Conservation (phyloP, 92 coral and sea anemone genomes). For the Epizoanthus stellaris region DNA sequence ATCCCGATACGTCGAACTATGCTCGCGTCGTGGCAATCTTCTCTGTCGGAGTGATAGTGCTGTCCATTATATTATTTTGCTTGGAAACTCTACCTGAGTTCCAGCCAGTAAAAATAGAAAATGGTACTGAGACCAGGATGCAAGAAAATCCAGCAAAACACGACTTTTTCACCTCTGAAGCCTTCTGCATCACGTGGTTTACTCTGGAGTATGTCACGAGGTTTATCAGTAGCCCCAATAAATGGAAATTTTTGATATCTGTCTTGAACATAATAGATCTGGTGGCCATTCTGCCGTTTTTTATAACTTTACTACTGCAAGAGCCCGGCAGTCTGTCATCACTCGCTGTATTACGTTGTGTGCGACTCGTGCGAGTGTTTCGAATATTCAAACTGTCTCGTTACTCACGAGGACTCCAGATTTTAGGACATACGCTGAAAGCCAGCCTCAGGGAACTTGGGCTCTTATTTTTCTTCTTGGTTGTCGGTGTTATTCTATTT, state of each 20-base stretch:
- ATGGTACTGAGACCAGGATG: conserved; percentile 12
- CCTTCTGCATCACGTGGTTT: conserved; percentile 94
- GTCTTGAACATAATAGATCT: conserved; percentile 90
- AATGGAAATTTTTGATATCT: conserved; percentile 90
- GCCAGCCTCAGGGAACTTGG: conserved; percentile 98
- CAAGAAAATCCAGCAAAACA: conserved; percentile 49
- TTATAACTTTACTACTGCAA: conserved; percentile 82
- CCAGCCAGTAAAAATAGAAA: conserved; percentile 54
- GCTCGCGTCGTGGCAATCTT: conserved; percentile 90
- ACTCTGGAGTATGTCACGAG: conserved; percentile 87
- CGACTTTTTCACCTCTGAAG: conserved; percentile 81
- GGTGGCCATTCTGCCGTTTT: conserved; percentile 91
- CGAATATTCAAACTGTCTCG: conserved; percentile 97
- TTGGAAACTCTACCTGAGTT: conserved; percentile 96
- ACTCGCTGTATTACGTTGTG: conserved; percentile 88
- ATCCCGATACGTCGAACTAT: conserved; percentile 88
- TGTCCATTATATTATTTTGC: conserved; percentile 93
- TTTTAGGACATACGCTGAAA: conserved; percentile 94
- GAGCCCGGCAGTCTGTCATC: conserved; percentile 88
- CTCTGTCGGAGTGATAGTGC: conserved; percentile 77
- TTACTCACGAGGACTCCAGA: conserved; percentile 96
- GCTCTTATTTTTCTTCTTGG: conserved; percentile 87
- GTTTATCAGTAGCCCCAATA: conserved; percentile 83
- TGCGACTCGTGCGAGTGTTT: conserved; percentile 90
- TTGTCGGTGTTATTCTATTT: conserved; percentile 93